phyloP scores from a whole-genome alignment of 2,113 vertebrate species.

The Calonectris borealis region DNA sequence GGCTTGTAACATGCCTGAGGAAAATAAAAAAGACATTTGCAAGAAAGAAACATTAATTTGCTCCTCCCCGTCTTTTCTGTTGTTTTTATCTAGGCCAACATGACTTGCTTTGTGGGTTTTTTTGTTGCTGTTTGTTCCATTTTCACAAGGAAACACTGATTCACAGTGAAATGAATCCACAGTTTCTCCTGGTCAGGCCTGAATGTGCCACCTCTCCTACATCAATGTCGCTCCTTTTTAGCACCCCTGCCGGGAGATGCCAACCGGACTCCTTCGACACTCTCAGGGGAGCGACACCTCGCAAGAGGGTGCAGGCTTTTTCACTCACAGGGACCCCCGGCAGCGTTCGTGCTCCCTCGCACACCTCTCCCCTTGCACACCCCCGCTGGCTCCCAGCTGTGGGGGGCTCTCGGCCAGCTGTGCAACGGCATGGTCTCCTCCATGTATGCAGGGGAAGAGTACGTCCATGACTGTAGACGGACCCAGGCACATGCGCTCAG shows the following conservation, averaged over 20 bases:
- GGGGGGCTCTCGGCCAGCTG: not conserved
- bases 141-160: conserved; percentile 1
- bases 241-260: not conserved
- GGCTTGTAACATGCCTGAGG: conserved; percentile 35
- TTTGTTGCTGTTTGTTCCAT: not conserved
- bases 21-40: conserved; percentile 51
- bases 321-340: not conserved
- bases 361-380: not conserved
- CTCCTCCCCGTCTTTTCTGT: not conserved
- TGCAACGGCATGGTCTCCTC: not conserved
- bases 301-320: not conserved
- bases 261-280: not conserved
- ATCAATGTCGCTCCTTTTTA: not conserved
- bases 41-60: conserved; percentile 34
- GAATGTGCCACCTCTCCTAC: not conserved
- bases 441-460: accelerated
- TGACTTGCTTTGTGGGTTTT: not conserved
- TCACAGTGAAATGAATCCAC: not conserved
- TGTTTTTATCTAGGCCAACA: conserved; percentile 21
- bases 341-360: accelerated
- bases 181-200: not conserved
- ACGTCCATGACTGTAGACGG: accelerated
- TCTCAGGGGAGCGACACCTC: not conserved
- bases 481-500: not conserved
- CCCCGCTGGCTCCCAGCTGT: not conserved